A percentile compares a stretch with the other conserved stretches of the same genome.
Conservation (phyloP, 2,113 vertebrate species). For the Lagenorhynchus albirostris region DNA sequence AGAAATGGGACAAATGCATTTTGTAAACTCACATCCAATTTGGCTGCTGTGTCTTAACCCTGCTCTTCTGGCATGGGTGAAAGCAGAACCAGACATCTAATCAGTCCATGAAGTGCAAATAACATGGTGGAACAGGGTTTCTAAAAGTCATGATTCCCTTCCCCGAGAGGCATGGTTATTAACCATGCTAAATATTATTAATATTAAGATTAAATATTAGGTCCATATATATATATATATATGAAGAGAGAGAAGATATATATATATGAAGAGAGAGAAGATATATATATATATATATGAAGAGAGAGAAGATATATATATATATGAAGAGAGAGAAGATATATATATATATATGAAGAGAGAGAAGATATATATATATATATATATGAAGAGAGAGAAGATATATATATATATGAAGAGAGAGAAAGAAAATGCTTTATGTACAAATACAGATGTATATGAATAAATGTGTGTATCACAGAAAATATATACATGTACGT, state of each 20-base stretch:
- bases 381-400: background rate
- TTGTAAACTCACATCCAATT: background rate
- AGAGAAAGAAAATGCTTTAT: background rate
- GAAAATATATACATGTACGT: background rate
- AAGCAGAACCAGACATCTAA: background rate
- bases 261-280: background rate
- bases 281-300: background rate
- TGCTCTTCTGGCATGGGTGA: background rate
- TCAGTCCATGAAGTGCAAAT: background rate
- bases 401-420: background rate
- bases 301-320: background rate
- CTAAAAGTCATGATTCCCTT: background rate
- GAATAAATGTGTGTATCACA: background rate
- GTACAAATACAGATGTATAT: background rate
- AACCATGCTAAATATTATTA: background rate
- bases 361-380: background rate
- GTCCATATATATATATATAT: no score
- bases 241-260: background rate
- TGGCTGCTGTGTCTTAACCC: background rate
- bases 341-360: fast-evolving
- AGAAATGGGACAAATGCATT: background rate
- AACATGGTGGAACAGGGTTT: background rate
- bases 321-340: background rate
- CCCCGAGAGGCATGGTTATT: background rate
- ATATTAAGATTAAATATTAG: no score